These are phyloP conservation scores for Valencia hispanica DNA, from an alignment of 2,797 vertebrate species.

Conservation along the genomic window DNA sequence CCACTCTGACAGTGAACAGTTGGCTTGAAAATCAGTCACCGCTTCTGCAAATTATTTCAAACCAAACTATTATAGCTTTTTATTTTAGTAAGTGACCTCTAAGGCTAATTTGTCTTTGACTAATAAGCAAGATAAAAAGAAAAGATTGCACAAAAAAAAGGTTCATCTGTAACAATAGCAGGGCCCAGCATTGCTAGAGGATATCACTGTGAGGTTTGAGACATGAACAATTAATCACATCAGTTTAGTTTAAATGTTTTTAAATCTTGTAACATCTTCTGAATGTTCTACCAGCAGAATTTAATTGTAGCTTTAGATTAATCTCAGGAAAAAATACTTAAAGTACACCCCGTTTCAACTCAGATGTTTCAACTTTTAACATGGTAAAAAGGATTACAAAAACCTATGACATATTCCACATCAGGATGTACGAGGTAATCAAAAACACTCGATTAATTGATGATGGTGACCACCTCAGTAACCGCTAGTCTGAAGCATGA, in stretches of 20 bases:
- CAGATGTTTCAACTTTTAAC: background rate
- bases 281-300: background rate
- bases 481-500: too few relatives aligned
- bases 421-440: background rate
- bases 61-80: background rate
- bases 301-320: slow-evolving; percentile 11
- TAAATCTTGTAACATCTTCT: background rate
- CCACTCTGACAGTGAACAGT: slow-evolving; percentile 21
- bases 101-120: background rate
- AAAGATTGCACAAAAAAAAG: background rate
- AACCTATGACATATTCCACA: background rate
- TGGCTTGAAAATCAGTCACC: slow-evolving; percentile 8
- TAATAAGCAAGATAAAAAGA: background rate
- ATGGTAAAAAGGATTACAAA: background rate
- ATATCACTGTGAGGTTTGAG: background rate
- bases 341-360: background rate
- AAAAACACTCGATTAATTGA: background rate
- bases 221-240: background rate
- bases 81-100: background rate
- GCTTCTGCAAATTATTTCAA: slow-evolving; percentile 1
- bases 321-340: background rate
- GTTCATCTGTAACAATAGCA: background rate
- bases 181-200: background rate
- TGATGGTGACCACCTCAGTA: background rate
- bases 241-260: background rate